A percentile compares a stretch with the other conserved stretches of the same genome.
These are phyloP conservation scores for Micrasema longulum DNA, from an alignment of 1,140 invertebrate genomes.

Conservation along the genomic window DNA sequence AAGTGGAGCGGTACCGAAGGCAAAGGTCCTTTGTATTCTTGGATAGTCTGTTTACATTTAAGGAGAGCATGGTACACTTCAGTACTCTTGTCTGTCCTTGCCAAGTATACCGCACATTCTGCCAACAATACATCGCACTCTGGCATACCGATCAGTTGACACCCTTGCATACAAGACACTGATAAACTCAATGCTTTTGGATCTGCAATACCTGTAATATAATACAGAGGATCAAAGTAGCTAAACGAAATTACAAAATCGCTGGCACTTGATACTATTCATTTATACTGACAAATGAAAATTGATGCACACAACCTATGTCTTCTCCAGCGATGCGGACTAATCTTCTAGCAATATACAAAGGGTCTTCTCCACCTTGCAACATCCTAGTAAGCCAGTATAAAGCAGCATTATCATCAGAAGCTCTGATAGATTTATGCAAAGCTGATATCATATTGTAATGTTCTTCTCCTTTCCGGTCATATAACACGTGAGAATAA, in stretches of 20 bases:
- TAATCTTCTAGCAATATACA: conserved; percentile 83
- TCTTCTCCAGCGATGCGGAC: conserved; percentile 84
- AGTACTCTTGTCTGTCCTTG: conserved; percentile 80
- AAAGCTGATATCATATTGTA: conserved; percentile 87
- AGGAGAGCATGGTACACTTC: conserved; percentile 77
- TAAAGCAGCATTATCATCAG: conserved; percentile 83
- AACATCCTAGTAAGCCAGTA: conserved; percentile 89
- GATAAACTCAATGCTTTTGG: conserved; percentile 71
- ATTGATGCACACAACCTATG: conserved; percentile 59
- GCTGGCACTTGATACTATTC: too few species aligned
- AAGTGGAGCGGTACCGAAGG: conserved; percentile 81
- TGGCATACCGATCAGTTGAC: conserved; percentile 85
- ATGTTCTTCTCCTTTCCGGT: conserved; percentile 85
- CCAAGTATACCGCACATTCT: conserved; percentile 81
- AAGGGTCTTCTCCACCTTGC: conserved; percentile 84
- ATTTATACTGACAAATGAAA: too few species aligned
- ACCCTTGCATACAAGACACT: conserved; percentile 80
- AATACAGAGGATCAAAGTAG: background rate
- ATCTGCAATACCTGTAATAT: conserved; percentile 67
- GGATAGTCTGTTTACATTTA: conserved; percentile 71
- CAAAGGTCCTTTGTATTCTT: conserved; percentile 75
- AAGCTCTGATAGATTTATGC: conserved; percentile 87
- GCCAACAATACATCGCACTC: conserved; percentile 83
- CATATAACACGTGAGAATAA: conserved; percentile 81
- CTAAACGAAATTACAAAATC: too few species aligned